phyloP scores from a whole-genome alignment of 2,888 invertebrate species.

The Dastarcus helophoroides region DNA sequence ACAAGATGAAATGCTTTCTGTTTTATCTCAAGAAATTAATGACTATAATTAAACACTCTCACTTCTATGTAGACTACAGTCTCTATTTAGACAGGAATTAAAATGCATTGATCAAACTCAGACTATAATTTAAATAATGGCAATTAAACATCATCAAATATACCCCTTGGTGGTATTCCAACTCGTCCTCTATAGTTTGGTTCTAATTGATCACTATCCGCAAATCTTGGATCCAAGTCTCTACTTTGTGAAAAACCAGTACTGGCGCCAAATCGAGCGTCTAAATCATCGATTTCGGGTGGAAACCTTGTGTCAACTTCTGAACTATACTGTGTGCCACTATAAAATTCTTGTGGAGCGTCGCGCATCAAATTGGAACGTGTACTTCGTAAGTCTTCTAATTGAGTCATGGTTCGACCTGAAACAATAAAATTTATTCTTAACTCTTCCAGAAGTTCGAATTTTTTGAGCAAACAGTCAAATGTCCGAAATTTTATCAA shows the following conservation, averaged over 20 bases:
- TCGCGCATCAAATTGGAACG: slow-evolving; percentile 68
- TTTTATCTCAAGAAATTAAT: no score
- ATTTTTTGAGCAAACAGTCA: no score
- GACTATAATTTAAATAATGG: no score
- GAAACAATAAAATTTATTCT: no score
- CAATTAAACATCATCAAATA: slow-evolving; percentile 79
- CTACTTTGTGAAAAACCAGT: slow-evolving; percentile 37
- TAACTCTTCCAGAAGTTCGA: no score
- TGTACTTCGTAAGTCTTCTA: slow-evolving; percentile 56
- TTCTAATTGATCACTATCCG: slow-evolving; percentile 33
- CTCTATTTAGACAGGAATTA: no score
- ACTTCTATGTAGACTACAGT: no score
- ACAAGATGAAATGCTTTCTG: no score
- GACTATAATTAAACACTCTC: no score
- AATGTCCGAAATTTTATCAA: no score
- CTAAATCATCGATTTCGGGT: slow-evolving; percentile 38
- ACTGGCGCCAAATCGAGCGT: slow-evolving; percentile 54
- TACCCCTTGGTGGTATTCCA: slow-evolving; percentile 61
- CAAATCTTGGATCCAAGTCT: slow-evolving; percentile 31
- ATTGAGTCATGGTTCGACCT: slow-evolving; percentile 43
- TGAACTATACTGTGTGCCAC: slow-evolving; percentile 34
- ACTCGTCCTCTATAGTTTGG: slow-evolving; percentile 36
- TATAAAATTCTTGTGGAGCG: slow-evolving; percentile 60
- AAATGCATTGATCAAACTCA: no score
- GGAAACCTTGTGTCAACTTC: slow-evolving; percentile 34